Base-by-base conservation (phyloP, 2,888 invertebrate genomes). In the Crematogaster levior region DNA sequence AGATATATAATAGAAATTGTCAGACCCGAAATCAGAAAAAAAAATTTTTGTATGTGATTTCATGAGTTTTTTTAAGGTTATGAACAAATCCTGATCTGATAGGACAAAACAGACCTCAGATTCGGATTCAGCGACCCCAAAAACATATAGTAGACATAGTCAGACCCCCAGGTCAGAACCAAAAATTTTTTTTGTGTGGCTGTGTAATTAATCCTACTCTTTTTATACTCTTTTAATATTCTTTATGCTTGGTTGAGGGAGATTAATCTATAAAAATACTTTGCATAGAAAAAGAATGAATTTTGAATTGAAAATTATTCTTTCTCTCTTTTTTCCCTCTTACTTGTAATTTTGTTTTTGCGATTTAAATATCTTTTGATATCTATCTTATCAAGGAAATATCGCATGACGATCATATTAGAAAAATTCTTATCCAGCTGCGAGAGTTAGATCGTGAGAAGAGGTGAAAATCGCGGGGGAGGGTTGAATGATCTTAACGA, bases 401-500 rank as follows among this genome's bases (percentile, higher is more conserved):
- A 72, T 6, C 27, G 18, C 27, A 10, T 53, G 24, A 40, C 24
- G 1, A n/a, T 40, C 1, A 40, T 18, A 2, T 40, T 72, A 40
- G 18, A 34, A 9, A 27, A 46, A 0, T 48, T 58, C 27, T 60
- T 18, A 18, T 70, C 51, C 15, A 34, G 21, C 21, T 27, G 7
- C 48, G 30, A 34, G 24, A 74, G 18, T 10, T 34, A 74, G 21
- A 21, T 10, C 30, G 18, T 46, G 46, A 61, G 40, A 60, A 60
- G 58, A 60, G 15, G 12, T 46, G 30, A 46, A 51, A 60, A 27
- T 58, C n/a, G 7, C 43, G 21, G 10, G 27, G 24, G 18, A 18
- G 10, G 15, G 24, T 15, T 24, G 24, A 40, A 58, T 73, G 40
- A 48, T 80, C 81, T 83, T 89, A 89, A 89, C 84, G 81, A 89